Percentiles rank a stretch among this genome's conserved stretches.
phyloP scores from a whole-genome alignment of 2,888 invertebrate species.

The Cetonia aurata region DNA sequence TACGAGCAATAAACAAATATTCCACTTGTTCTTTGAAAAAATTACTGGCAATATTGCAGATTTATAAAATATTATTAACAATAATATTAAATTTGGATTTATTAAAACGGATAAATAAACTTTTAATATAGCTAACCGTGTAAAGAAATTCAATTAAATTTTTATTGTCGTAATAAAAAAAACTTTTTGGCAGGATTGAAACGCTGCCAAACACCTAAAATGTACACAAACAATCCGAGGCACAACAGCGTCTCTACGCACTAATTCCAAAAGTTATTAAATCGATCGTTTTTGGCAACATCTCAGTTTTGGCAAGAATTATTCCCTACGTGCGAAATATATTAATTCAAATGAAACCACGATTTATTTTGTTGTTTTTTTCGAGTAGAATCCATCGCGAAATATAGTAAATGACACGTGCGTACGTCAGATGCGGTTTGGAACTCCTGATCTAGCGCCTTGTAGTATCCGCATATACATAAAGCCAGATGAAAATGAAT shows the following conservation, averaged over 20 bases:
- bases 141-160: too few relatives aligned
- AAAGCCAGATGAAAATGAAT: constrained; percentile 53
- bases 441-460: constrained; percentile 47
- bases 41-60: background rate
- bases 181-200: background rate
- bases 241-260: constrained; percentile 14
- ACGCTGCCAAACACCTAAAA: constrained; percentile 28
- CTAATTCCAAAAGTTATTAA: constrained; percentile 18
- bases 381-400: constrained; percentile 17
- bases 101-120: too few relatives aligned
- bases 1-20: too few relatives aligned
- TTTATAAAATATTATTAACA: background rate
- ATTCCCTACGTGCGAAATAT: background rate
- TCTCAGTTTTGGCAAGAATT: constrained; percentile 12
- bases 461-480: constrained; percentile 44
- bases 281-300: constrained; percentile 15
- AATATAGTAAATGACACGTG: background rate
- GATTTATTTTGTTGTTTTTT: constrained; percentile 33
- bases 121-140: too few relatives aligned
- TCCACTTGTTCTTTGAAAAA: background rate
- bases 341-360: constrained; percentile 9
- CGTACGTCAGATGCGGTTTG: constrained; percentile 45
- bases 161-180: too few relatives aligned
- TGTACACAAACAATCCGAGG: constrained; percentile 18
- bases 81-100: background rate